A percentile compares a stretch with the other conserved stretches of the same genome.
Conservation (phyloP, 1,140 invertebrate genomes). For the Phortica variegata region DNA sequence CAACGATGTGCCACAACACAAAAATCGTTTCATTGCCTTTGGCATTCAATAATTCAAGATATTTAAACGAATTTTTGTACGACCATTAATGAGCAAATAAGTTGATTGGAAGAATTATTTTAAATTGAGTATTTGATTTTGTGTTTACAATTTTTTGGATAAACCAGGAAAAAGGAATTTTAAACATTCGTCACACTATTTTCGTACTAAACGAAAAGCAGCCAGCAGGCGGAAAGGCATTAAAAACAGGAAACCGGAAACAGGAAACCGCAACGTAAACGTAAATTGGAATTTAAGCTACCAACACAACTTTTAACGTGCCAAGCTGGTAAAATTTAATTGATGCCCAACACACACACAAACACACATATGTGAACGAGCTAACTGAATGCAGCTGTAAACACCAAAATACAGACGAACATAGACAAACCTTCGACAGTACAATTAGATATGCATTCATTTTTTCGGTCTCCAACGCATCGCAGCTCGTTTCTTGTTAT, state of each 20-base stretch:
- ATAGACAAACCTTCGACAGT: conserved; percentile 2
- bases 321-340: conserved; percentile 18
- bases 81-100: background rate
- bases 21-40: too few relatives aligned
- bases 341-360: background rate
- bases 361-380: background rate
- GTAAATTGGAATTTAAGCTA: conserved; percentile 38
- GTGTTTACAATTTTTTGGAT: background rate
- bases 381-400: background rate
- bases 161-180: background rate
- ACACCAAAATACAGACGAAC: conserved; percentile 27
- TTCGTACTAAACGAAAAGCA: background rate
- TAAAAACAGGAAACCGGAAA: conserved; percentile 6
- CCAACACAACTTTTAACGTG: conserved; percentile 36
- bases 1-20: too few relatives aligned
- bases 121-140: background rate
- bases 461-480: conserved; percentile 16
- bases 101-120: background rate
- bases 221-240: too few relatives aligned
- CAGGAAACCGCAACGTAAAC: conserved; percentile 32
- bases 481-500: conserved; percentile 22
- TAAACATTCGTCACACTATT: background rate
- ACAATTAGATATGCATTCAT: background rate
- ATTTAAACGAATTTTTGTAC: background rate
- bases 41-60: too few relatives aligned